Percentiles rank a stretch among this genome's conserved stretches.
These are phyloP conservation scores for Sycobia sp. DNA, from an alignment of 1,140 invertebrate species.

Conservation along the genomic window DNA sequence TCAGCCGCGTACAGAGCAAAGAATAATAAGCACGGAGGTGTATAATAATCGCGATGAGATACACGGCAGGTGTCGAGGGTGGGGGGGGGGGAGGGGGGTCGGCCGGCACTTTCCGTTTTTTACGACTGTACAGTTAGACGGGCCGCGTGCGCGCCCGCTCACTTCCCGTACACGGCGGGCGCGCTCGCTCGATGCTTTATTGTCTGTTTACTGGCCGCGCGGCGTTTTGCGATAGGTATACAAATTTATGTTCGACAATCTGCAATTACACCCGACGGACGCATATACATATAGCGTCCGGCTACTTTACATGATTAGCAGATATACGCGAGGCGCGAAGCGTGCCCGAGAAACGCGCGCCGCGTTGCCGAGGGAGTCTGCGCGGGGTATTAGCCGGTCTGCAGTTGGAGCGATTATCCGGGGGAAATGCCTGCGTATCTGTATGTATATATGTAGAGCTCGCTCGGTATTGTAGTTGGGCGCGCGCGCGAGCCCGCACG, in stretches of 20 bases:
- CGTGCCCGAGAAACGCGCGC: conserved; percentile 16
- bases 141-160: not conserved
- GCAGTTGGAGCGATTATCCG: conserved; percentile 50
- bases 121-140: conserved; percentile 12
- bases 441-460: too few species aligned
- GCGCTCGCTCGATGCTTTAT: conserved; percentile 30
- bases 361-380: not conserved
- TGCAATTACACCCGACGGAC: conserved; percentile 47
- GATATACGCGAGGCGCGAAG: too few species aligned
- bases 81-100: too few species aligned
- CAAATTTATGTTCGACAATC: conserved; percentile 50
- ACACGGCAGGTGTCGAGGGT: too few species aligned
- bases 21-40: not conserved
- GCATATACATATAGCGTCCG: conserved; percentile 37
- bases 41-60: too few species aligned
- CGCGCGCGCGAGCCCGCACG: too few species aligned
- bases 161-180: not conserved
- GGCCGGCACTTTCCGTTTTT: conserved; percentile 31
- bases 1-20: too few species aligned
- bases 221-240: conserved; percentile 33
- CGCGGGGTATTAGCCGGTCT: not conserved
- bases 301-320: conserved; percentile 49
- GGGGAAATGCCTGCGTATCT: too few species aligned
- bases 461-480: too few species aligned
- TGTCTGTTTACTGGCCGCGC: conserved; percentile 40